Conservation (phyloP, 2,113 vertebrate genomes). For the Ceyx margarethae region DNA sequence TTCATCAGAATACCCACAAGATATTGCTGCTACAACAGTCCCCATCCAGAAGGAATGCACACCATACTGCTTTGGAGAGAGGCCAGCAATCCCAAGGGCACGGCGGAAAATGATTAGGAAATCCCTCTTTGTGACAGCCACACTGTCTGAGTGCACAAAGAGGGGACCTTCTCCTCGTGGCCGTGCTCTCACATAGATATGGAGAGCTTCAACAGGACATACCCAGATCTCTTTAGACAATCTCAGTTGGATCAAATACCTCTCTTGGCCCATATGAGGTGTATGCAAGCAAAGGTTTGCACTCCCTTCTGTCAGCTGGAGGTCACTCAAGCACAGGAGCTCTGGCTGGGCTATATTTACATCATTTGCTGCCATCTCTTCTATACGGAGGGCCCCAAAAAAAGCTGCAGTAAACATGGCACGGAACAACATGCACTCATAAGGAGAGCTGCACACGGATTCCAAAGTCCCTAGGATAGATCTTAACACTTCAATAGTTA, state of each 20-base stretch:
- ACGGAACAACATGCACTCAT: conserved; percentile 10
- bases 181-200: not conserved
- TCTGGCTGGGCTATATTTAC: not conserved
- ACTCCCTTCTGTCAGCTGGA: not conserved
- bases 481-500: conserved; percentile 23
- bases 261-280: not conserved
- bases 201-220: conserved; percentile 35
- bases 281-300: not conserved
- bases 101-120: not conserved
- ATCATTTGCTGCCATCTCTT: not conserved
- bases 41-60: conserved; percentile 17
- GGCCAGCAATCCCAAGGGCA: not conserved
- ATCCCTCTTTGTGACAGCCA: not conserved
- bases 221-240: not conserved
- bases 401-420: conserved; percentile 39
- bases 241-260: not conserved
- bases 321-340: conserved; percentile 19
- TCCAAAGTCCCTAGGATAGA: conserved; percentile 34
- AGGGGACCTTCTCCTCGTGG: conserved; percentile 2
- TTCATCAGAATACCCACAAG: not conserved
- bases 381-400: not conserved
- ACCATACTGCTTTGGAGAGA: not conserved
- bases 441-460: conserved; percentile 22
- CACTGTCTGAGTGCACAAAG: not conserved
- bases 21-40: not conserved